Evolutionary conservation across 2,888 invertebrate genomes (phyloP), one percentile per base, ranked within the genome.

Genomic region (Euspilapteryx auroguttella): DNA sequence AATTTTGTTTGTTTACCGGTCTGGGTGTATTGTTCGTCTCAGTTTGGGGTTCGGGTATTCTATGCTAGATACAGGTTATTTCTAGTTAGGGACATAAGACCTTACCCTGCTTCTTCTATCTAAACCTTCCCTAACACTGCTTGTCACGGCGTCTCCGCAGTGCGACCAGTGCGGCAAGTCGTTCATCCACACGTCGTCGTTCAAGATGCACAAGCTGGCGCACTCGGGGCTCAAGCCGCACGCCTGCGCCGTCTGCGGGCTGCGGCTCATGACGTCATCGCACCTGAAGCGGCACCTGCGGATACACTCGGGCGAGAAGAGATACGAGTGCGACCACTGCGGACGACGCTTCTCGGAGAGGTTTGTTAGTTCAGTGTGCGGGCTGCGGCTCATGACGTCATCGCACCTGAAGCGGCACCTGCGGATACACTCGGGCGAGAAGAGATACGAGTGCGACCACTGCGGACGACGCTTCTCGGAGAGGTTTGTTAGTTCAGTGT

Each of bases 181-280:
- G 35, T 82, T 82, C 57, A 75, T 83, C 44, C 84, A 85, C 69
- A 83, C 84, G 45, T 82, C 83, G 23, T 84, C 84, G 24, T 85
- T 85, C 62, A 82, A 80, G 53, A 81, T 83, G 77, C 86, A 86
- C 59, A 79, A 79, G 50, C 54, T 83, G 47, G 79, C 80, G 15
- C 85, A 86, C 58, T 73, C 78, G 24, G 82, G 82, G 34, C 54
- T 79, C 37, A 81, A 81, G 56, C 73, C 79, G 32, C 79, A 79
- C 63, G 58, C 79, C 36, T 83, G 83, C 49, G 62, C 65, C 42
- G 57, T 76, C 38, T 86, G 85, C 55, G 79, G 81, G 12, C 57
- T 81, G 29, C 77, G 78, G 35, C 73, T 85, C 25, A 71, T 82
- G 55, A 82, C 83, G 37, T 79, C 79, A 36, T 83, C 83, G 32